Evolutionary conservation across 2,888 invertebrate genomes (phyloP).

Genomic region (Xestia c-nigrum): DNA sequence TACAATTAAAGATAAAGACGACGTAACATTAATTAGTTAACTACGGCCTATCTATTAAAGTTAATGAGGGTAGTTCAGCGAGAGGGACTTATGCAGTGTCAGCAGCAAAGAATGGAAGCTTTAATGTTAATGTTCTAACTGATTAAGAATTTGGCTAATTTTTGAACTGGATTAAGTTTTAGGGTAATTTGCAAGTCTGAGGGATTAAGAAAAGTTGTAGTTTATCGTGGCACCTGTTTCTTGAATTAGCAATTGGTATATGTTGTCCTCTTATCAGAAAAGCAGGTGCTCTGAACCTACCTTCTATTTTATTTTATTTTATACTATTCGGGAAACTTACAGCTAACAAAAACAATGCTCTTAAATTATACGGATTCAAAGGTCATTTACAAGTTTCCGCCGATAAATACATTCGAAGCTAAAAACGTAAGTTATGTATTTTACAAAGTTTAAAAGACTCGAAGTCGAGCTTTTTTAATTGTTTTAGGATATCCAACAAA

Average conservation of each 20-base stretch:
- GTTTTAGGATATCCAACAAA: no score
- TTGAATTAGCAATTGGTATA: constrained; percentile 9
- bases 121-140: constrained; percentile 50
- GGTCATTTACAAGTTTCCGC: no score
- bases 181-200: constrained; percentile 49
- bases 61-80: constrained; percentile 54
- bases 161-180: constrained; percentile 27
- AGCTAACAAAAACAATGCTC: no score
- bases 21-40: constrained; percentile 66
- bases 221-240: constrained; percentile 3
- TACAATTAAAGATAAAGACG: constrained; percentile 68
- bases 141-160: constrained; percentile 47
- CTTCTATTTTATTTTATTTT: no score
- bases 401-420: no score
- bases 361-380: no score
- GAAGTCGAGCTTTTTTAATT: no score
- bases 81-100: constrained; percentile 51
- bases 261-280: background rate
- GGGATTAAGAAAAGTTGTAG: constrained; percentile 45
- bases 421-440: background rate
- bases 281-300: background rate
- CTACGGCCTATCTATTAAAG: constrained; percentile 57
- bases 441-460: background rate
- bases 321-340: no score
- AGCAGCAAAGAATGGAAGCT: constrained; percentile 58